Evolutionary conservation across 2,113 vertebrate genomes (phyloP).

Genomic region (Indicator indicator): DNA sequence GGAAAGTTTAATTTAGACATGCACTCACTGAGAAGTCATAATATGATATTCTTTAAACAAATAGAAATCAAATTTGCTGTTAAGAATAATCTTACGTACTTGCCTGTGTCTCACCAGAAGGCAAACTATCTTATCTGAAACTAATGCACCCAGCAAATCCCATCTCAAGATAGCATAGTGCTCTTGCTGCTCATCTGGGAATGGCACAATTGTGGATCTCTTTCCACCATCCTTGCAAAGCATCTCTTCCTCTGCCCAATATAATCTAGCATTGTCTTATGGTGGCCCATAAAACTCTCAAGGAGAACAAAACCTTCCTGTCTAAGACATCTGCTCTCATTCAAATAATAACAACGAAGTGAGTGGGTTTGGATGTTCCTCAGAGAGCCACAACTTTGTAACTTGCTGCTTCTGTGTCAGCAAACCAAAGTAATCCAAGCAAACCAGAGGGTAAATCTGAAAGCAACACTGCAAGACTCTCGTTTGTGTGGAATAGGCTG

Average conservation of each 20-base stretch:
- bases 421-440: neutral
- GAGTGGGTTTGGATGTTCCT: neutral
- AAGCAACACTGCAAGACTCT: neutral
- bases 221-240: neutral
- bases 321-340: neutral
- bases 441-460: neutral
- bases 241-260: neutral
- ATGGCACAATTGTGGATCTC: neutral
- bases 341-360: neutral
- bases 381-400: neutral
- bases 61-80: neutral
- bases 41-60: neutral
- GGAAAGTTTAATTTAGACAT: neutral
- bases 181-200: neutral
- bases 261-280: neutral
- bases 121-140: neutral
- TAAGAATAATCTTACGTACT: neutral
- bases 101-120: neutral
- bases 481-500: neutral
- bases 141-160: neutral
- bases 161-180: neutral
- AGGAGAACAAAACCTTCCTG: neutral
- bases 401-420: neutral
- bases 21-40: neutral
- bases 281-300: neutral